Base-by-base conservation (phyloP, 2,113 vertebrate species). In the Tylochromis polylepis region DNA sequence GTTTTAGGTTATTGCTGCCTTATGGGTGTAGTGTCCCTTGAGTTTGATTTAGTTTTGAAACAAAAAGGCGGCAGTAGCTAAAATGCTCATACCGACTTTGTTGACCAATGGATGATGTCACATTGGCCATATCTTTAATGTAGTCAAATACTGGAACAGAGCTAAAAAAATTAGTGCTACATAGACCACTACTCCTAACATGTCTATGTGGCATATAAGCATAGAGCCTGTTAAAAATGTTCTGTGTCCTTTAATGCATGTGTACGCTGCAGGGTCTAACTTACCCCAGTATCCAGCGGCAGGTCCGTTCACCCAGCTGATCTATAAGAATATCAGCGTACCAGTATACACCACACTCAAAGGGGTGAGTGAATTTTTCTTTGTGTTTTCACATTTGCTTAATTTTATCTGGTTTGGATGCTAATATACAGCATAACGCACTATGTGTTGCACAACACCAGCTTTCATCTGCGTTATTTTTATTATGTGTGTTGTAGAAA, bases 261-360 rank as follows among this genome's bases (percentile, higher is more conserved):
- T 87, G 5, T 86, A 4, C 93, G 24, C 88, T 89, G 6, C 93
- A 98, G 97, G 95, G 57, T 97, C 96, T 62, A 95, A 60, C 82
- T 90, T 96, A 51, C 91, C 94, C 72, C 95, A 95, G 0, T 91
- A 89, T 91, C 95, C 97, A 83, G 82, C 95, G 22, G 92, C 96
- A 81, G 97, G 97, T 41, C 96, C 97, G 2, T 97, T 97, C 90
- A 96, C 95, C 31, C 94, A 95, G 93, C 91, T 97, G 79, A 97
- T 98, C 93, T 98, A 98, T 88, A 97, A 96, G 95, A 98, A 97
- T 58, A 93, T 98, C 67, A 97, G 94, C 1, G 96, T 97, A 11
- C 97, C 97, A 7, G 97, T 98, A 84, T 98, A 98, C 79, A 97
- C 97, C 83, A 97, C 96, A 0, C 94, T 98, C 87, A 98, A 98